A percentile compares a stretch with the other conserved stretches of the same genome.
Conservation (phyloP, 64 coral and sea anemone species). For the Astreopora myriophthalma region DNA sequence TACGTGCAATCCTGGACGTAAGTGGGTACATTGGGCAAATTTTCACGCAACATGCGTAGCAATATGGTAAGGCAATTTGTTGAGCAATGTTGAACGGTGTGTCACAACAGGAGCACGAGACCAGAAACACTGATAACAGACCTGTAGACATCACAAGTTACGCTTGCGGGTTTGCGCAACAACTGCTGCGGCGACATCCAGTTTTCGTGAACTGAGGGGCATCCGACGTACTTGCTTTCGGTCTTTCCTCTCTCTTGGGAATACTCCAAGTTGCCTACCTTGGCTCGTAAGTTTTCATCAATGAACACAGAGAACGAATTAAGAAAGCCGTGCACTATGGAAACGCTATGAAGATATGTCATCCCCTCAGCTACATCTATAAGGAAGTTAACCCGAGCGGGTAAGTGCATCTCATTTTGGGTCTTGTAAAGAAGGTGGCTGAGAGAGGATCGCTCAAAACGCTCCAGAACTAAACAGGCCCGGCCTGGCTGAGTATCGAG, state of each 20-base stretch:
- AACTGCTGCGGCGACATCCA: slow-evolving; percentile 86
- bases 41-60: too few relatives aligned
- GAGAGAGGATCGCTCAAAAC: slow-evolving; percentile 72
- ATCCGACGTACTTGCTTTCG: neutral
- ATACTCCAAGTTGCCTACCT: slow-evolving; percentile 76
- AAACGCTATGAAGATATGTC: slow-evolving; percentile 57
- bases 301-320: slow-evolving; percentile 75
- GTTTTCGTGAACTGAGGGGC: slow-evolving; percentile 37
- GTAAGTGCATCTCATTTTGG: slow-evolving; percentile 31
- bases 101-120: neutral
- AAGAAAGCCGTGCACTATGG: slow-evolving; percentile 80
- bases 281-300: slow-evolving; percentile 65
- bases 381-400: slow-evolving; percentile 25
- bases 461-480: slow-evolving; percentile 59
- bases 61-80: too few relatives aligned
- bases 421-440: slow-evolving; percentile 68
- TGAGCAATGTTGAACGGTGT: too few relatives aligned
- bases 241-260: slow-evolving; percentile 40
- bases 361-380: slow-evolving; percentile 76
- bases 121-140: neutral
- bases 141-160: slow-evolving; percentile 74
- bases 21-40: too few relatives aligned
- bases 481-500: slow-evolving; percentile 2
- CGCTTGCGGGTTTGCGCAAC: slow-evolving; percentile 22
- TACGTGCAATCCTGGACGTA: too few relatives aligned